Percentiles rank a stretch among this genome's conserved stretches.
phyloP scores from a whole-genome alignment of 2,113 vertebrate genomes.

The Psittacara wagleri region DNA sequence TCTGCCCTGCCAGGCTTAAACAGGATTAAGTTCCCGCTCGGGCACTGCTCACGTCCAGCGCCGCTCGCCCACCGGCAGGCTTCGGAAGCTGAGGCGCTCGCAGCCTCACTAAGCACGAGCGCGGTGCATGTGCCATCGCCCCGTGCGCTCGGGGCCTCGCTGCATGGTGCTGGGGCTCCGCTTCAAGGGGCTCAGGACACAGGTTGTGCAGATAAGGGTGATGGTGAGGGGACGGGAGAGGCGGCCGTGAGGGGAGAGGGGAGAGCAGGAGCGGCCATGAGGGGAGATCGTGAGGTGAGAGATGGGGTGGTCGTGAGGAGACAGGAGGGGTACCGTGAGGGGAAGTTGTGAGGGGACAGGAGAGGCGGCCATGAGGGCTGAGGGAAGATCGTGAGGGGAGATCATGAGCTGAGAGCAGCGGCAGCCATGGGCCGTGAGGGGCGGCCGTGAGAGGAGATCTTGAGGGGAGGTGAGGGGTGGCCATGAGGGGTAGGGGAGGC shows the following conservation, averaged over 20 bases:
- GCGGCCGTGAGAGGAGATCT: background rate
- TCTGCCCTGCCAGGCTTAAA: background rate
- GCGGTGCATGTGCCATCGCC: background rate
- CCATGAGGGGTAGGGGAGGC: background rate
- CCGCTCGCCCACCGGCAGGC: background rate
- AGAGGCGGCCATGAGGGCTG: background rate
- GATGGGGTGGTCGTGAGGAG: no score
- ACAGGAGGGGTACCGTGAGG: background rate
- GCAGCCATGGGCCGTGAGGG: background rate
- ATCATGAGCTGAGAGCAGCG: background rate
- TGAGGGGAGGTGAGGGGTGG: background rate
- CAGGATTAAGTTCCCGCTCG: background rate
- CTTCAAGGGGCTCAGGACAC: constrained; percentile 20
- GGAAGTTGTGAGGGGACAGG: no score
- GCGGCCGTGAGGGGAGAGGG: no score
- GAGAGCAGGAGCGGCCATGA: no score
- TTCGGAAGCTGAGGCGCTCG: constrained; percentile 1
- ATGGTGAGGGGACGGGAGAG: background rate
- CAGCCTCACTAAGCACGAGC: background rate
- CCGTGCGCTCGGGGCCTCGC: background rate
- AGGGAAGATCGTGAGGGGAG: background rate
- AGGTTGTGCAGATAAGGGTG: background rate
- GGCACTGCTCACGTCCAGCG: background rate
- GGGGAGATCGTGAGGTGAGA: background rate
- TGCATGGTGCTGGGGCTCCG: background rate